Evolutionary conservation across 2,888 invertebrate genomes (phyloP).

Genomic region (Lochmaea capreae): DNA sequence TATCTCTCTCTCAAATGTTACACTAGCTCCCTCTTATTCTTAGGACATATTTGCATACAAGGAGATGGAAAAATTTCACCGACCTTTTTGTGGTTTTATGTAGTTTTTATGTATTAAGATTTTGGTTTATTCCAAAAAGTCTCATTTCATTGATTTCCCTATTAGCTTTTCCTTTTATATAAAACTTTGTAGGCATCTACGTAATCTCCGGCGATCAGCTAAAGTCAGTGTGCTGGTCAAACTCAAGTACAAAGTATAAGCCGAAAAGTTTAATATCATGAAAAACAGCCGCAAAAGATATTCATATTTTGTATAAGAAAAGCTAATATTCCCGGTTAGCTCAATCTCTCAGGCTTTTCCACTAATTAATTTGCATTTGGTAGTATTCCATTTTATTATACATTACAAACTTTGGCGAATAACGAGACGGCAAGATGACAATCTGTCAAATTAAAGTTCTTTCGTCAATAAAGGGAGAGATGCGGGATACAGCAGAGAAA

Average conservation of each 20-base stretch:
- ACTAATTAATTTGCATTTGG: slow-evolving; percentile 49
- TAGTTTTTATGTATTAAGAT: neutral
- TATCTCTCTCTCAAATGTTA: too few species aligned
- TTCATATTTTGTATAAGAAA: slow-evolving; percentile 28
- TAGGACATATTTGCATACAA: too few species aligned
- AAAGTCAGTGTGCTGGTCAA: slow-evolving; percentile 20
- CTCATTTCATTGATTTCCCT: neutral
- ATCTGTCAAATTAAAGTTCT: slow-evolving; percentile 58
- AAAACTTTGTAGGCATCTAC: slow-evolving; percentile 2
- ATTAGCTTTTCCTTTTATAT: neutral
- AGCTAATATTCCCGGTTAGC: slow-evolving; percentile 33
- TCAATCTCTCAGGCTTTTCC: slow-evolving; percentile 33
- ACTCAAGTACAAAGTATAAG: slow-evolving; percentile 21
- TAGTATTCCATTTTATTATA: slow-evolving; percentile 50
- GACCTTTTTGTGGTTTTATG: neutral
- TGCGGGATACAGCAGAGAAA: slow-evolving; percentile 30
- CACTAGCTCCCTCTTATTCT: too few species aligned
- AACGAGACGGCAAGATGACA: slow-evolving; percentile 54
- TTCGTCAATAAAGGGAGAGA: slow-evolving; percentile 54
- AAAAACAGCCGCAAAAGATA: slow-evolving; percentile 42
- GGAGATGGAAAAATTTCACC: too few species aligned
- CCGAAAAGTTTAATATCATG: slow-evolving; percentile 35
- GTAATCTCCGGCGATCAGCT: slow-evolving; percentile 12
- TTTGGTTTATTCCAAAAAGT: neutral
- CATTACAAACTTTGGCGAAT: slow-evolving; percentile 50